Percentiles rank a stretch among this genome's conserved stretches.
Conservation (phyloP, 2,797 vertebrate genomes). For the Gobio occitaniae region DNA sequence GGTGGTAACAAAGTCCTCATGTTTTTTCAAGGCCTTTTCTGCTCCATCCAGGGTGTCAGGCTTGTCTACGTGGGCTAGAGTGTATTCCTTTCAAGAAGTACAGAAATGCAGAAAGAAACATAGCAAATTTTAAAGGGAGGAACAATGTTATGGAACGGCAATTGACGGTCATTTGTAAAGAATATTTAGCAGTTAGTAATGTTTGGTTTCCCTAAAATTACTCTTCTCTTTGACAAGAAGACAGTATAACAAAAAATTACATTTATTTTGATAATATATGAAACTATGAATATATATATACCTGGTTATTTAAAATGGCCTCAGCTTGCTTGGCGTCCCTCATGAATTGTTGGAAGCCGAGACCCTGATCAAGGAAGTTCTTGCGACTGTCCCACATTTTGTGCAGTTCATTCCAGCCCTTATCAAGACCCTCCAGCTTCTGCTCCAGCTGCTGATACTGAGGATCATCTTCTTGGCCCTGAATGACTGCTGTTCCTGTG, state of each 20-base stretch:
- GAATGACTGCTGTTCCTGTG: conserved; percentile 81
- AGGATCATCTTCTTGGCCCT: conserved; percentile 85
- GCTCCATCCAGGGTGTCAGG: conserved; percentile 88
- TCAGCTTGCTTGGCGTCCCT: conserved; percentile 90
- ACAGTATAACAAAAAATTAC: not conserved
- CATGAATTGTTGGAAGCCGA: conserved; percentile 92
- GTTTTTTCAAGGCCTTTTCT: conserved; percentile 86
- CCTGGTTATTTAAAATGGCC: conserved; percentile 93
- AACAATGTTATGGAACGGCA: not conserved
- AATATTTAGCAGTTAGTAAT: not conserved
- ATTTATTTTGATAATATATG: not conserved
- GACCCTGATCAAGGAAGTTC: conserved; percentile 84
- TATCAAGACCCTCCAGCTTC: conserved; percentile 85
- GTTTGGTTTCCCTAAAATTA: not conserved
- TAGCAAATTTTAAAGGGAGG: not conserved
- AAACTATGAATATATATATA: conserved; percentile 63
- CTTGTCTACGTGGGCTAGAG: conserved; percentile 86
- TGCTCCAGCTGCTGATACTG: conserved; percentile 90
- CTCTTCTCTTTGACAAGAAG: not conserved
- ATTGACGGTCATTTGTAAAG: not conserved
- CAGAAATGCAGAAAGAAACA: not conserved
- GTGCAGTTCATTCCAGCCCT: conserved; percentile 87
- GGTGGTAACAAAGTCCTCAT: conserved; percentile 87
- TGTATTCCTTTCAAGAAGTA: conserved; percentile 86
- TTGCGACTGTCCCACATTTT: conserved; percentile 92